Conservation (phyloP, 2,113 vertebrate genomes). For the Prolemur simus region DNA sequence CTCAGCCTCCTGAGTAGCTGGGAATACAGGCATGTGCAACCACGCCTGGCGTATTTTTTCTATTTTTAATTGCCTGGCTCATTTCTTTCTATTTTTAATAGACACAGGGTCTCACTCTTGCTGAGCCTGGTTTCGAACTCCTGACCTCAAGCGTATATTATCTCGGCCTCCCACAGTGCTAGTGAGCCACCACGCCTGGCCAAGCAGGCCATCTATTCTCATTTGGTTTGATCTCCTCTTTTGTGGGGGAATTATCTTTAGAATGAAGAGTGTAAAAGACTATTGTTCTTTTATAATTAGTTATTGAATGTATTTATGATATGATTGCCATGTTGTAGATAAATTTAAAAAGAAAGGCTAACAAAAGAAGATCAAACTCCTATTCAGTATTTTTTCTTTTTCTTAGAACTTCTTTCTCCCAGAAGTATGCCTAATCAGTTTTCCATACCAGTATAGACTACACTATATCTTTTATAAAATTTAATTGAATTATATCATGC, state of each 20-base stretch:
- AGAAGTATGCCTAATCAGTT: background rate
- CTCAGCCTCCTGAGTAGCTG: no score
- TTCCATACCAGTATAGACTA: background rate
- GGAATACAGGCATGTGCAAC: no score
- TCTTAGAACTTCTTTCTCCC: background rate
- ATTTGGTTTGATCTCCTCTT: background rate
- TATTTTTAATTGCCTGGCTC: no score
- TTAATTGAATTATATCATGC: background rate
- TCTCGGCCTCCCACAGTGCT: no score
- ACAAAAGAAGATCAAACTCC: background rate
- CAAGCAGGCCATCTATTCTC: background rate
- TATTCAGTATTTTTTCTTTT: constrained; percentile 1
- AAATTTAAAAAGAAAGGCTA: background rate
- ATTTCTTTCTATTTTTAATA: no score
- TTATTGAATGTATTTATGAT: background rate
- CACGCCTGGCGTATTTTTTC: no score
- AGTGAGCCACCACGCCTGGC: no score
- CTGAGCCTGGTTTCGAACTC: no score
- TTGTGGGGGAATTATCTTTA: background rate
- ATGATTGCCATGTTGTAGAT: background rate
- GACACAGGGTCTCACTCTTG: no score
- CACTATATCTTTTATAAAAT: background rate
- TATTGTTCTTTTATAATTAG: background rate
- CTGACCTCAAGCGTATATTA: no score
- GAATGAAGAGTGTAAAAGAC: background rate